phyloP scores from a whole-genome alignment of 2,113 vertebrate genomes.

The Colius striatus region DNA sequence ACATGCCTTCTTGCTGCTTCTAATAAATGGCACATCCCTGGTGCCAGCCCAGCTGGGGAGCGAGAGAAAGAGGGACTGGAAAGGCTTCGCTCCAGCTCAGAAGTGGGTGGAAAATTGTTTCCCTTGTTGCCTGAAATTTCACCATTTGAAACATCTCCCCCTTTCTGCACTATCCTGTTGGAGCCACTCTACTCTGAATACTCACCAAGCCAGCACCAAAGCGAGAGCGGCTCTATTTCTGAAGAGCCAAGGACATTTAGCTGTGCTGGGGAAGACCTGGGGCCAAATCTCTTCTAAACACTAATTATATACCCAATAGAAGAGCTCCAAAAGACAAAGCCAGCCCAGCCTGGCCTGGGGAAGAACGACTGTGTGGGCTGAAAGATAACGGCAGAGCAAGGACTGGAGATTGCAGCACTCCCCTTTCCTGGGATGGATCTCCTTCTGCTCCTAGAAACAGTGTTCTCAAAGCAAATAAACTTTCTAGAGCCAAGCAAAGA shows the following conservation, averaged over 20 bases:
- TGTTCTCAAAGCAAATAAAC: not conserved
- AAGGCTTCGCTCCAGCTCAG: slow-evolving; percentile 58
- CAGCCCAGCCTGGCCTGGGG: not conserved
- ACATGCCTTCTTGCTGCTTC: not conserved
- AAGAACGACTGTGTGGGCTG: not conserved
- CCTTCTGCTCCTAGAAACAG: not conserved
- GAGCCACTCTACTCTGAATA: slow-evolving; percentile 34
- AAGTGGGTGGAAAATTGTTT: slow-evolving; percentile 62
- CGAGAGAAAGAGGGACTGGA: not conserved
- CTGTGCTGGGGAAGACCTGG: slow-evolving; percentile 8
- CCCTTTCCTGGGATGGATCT: not conserved
- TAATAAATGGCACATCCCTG: slow-evolving; percentile 5
- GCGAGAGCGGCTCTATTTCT: not conserved
- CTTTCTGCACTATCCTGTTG: not conserved
- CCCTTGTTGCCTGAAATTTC: slow-evolving; percentile 56
- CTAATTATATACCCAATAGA: not conserved
- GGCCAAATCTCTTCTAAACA: slow-evolving; percentile 15
- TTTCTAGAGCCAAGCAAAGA: not conserved
- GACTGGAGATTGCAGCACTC: not conserved
- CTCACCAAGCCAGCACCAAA: slow-evolving; percentile 22
- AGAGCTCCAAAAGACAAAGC: not conserved
- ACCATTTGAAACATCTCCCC: slow-evolving; percentile 24
- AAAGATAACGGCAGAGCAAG: not conserved
- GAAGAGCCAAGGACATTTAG: slow-evolving; percentile 11
- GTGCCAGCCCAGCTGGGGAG: slow-evolving; percentile 62